Evolutionary conservation across 2,888 invertebrate species (phyloP).

Genomic region (Thecocarcelia acutangulata): DNA sequence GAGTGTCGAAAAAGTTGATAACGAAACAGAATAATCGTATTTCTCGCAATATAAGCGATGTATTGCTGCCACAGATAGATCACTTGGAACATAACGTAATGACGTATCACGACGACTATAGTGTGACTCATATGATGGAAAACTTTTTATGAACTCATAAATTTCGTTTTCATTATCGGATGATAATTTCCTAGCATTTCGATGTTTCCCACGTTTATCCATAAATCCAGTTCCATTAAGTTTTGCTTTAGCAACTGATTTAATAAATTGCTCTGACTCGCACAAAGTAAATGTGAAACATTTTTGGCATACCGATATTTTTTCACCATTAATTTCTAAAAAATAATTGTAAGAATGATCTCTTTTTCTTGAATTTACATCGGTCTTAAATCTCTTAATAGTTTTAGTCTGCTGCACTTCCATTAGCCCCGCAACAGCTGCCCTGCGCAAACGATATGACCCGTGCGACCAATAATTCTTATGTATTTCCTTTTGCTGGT

Average conservation of each 20-base stretch:
- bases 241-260: conserved; percentile 57
- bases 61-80: conserved; percentile 60
- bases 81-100: conserved; percentile 54
- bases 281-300: conserved; percentile 15
- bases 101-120: conserved; percentile 59
- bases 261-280: conserved; percentile 27
- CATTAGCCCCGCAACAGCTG: conserved; percentile 26
- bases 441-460: conserved; percentile 43
- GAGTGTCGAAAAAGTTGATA: conserved; percentile 65
- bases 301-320: conserved; percentile 56
- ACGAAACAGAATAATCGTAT: conserved; percentile 42
- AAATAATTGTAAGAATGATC: conserved; percentile 32
- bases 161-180: conserved; percentile 54
- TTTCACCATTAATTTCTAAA: conserved; percentile 42
- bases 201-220: conserved; percentile 57
- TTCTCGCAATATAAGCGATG: conserved; percentile 57
- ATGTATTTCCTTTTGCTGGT: background rate
- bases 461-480: conserved; percentile 19
- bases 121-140: conserved; percentile 46
- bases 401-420: conserved; percentile 4
- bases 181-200: conserved; percentile 48
- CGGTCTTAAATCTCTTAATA: background rate
- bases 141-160: conserved; percentile 53
- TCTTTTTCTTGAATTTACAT: conserved; percentile 26
- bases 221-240: conserved; percentile 13